A percentile compares a stretch with the other conserved stretches of the same genome.
Evolutionary conservation across 2,113 vertebrate species (phyloP).

Genomic region (Varanus komodoensis): DNA sequence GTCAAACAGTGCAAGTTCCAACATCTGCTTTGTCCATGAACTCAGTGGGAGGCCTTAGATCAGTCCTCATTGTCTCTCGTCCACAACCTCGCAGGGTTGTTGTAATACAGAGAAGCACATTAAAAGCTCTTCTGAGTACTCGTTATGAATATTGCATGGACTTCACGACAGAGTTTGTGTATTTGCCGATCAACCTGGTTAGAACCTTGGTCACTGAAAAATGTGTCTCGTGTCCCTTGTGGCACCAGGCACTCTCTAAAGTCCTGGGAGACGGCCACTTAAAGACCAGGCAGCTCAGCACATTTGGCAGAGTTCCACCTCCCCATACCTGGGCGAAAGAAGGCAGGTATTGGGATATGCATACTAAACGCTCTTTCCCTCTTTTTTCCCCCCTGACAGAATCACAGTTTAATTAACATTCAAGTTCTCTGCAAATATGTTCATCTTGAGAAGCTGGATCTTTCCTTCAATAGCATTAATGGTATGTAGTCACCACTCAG

Average conservation of each 20-base stretch:
- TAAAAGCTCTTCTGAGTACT: not conserved
- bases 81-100: not conserved
- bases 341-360: not conserved
- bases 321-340: not conserved
- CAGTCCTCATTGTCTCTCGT: too few species aligned
- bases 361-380: constrained; percentile 44
- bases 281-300: not conserved
- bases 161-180: not conserved
- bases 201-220: not conserved
- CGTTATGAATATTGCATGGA: not conserved
- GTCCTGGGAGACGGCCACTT: too few species aligned
- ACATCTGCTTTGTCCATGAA: too few species aligned
- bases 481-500: constrained; percentile 76
- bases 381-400: constrained; percentile 75
- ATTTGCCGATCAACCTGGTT: not conserved
- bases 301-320: not conserved
- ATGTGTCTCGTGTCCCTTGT: too few species aligned
- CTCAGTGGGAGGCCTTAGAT: too few species aligned
- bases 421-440: constrained; percentile 83
- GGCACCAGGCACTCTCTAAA: not conserved
- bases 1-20: not conserved
- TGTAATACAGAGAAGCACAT: not conserved
- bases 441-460: constrained; percentile 90
- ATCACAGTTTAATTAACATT: constrained; percentile 78
- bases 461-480: constrained; percentile 90